Evolutionary conservation across 2,797 vertebrate genomes (phyloP).

Genomic region (Acipenser transmontanus): DNA sequence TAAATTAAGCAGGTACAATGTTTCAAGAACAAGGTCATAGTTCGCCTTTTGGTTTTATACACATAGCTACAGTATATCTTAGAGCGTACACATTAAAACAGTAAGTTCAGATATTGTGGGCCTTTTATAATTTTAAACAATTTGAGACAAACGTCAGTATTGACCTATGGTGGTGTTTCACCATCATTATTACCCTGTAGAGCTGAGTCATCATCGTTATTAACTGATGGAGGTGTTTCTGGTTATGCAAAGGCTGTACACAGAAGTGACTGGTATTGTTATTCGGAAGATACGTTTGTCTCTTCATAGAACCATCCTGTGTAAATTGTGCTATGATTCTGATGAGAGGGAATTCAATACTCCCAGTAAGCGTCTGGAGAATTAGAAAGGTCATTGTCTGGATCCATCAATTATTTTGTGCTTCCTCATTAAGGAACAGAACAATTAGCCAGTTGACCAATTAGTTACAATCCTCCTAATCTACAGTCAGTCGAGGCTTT

Average conservation of each 20-base stretch:
- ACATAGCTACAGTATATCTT: no score
- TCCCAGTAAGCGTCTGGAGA: constrained; percentile 22
- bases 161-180: no score
- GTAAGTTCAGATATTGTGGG: no score
- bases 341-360: constrained; percentile 16
- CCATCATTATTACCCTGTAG: no score
- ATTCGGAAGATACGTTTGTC: neutral
- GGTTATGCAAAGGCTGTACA: neutral
- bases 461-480: constrained; percentile 62
- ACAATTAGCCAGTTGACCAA: constrained; percentile 63
- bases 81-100: no score
- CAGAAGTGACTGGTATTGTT: neutral
- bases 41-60: no score
- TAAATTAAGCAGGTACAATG: no score
- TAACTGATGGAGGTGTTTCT: no score
- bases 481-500: constrained; percentile 45
- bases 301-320: neutral
- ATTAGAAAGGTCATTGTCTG: constrained; percentile 43
- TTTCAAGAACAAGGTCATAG: no score
- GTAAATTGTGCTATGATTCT: constrained; percentile 3
- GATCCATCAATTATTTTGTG: constrained; percentile 38
- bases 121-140: no score
- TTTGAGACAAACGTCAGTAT: no score
- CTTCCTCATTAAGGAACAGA: constrained; percentile 53
- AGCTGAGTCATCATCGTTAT: no score